Percentiles rank a stretch among this genome's conserved stretches.
These are phyloP conservation scores for Otus sunia DNA, from an alignment of 2,113 vertebrate genomes.

Conservation along the genomic window DNA sequence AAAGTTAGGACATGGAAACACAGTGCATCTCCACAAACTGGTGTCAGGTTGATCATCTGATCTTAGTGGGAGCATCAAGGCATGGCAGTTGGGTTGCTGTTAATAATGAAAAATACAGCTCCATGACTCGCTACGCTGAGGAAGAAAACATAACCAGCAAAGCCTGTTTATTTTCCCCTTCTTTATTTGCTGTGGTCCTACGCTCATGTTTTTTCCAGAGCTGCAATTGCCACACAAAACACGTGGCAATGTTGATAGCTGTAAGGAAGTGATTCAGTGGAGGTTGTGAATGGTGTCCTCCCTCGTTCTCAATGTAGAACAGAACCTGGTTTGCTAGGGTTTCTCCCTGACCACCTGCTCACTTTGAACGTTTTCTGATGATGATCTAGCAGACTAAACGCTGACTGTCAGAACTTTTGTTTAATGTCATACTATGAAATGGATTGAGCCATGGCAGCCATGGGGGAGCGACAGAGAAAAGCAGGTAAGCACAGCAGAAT, in stretches of 20 bases:
- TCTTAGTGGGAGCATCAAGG: background rate
- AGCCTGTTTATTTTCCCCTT: background rate
- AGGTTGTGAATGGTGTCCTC: background rate
- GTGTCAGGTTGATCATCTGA: background rate
- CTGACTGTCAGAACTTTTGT: background rate
- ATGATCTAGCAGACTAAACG: background rate
- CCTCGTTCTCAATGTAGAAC: background rate
- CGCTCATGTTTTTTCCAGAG: background rate
- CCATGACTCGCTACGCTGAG: background rate
- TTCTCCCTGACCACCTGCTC: background rate
- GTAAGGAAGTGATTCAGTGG: background rate
- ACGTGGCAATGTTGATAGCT: accelerated
- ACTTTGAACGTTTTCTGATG: background rate
- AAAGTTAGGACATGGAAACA: background rate
- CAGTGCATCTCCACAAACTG: background rate
- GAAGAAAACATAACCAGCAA: background rate
- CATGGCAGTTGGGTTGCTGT: background rate
- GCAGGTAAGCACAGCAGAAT: constrained; percentile 1
- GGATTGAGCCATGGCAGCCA: background rate
- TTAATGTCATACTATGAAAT: background rate
- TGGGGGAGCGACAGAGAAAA: constrained; percentile 10
- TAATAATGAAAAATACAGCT: background rate
- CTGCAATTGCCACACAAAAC: background rate
- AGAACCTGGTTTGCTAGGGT: background rate
- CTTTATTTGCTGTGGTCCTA: background rate